Evolutionary conservation across 2,797 vertebrate species (phyloP), one percentile per base, ranked within the genome.

Genomic region (Micropoecilia bifurca): DNA sequence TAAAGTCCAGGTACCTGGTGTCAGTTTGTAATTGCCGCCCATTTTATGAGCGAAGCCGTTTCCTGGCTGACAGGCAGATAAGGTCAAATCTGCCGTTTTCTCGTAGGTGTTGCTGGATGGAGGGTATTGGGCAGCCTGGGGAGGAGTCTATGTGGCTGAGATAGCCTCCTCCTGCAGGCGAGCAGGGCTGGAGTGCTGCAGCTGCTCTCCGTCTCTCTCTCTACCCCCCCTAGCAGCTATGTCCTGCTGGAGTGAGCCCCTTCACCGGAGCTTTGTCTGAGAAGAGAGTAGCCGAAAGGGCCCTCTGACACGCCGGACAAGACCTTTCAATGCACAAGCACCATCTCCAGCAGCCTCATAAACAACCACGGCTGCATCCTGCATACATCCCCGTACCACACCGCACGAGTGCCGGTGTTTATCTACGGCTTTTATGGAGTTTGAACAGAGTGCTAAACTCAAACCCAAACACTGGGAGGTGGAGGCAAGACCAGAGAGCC

Each of bases 241-340:
- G 92, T 95, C 93, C 93, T 94, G 89, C 86, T 95, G 91, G 95
- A 95, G 94, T 94, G 93, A 95, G 90, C 91, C 92, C 95, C 95
- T 94, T 94, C 93, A 95, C 93, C 88, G 85, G 79, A 91, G 93
- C 93, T 94, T 94, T 95, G 95, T 96, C 94, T 94, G 91, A 87
- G 91, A 93, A 90, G 89, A 94, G 92, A 94, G 93, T 94, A 92
- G 94, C 94, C 91, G 84, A 95, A 92, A 95, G 95, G 95, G 91
- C 92, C 92, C 94, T 95, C 93, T 88, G 93, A 95, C 93, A 95
- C 86, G 87, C 94, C 89, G 95, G 93, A 95, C 94, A 92, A 94
- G 93, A 94, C 93, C 94, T 95, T 95, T 93, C 93, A 91, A 90
- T 90, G 87, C 80, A 94, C 87, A 89, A 92, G 85, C 92, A 81